A percentile compares a stretch with the other conserved stretches of the same genome.
Evolutionary conservation across 2,888 invertebrate species (phyloP).

Genomic region (Prenolepis imparis): DNA sequence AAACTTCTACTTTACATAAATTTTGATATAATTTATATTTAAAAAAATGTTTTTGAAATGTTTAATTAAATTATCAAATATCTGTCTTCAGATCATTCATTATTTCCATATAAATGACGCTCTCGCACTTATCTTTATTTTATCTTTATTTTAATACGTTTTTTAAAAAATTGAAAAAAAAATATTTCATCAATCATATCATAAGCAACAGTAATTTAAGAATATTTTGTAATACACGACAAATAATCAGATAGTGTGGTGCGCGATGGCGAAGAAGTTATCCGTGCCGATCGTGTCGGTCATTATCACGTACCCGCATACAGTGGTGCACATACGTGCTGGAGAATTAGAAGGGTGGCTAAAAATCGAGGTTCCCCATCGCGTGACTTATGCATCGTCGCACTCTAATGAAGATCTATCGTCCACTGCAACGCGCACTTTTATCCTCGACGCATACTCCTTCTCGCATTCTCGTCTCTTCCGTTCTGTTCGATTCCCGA

Average conservation of each 20-base stretch:
- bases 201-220: not conserved
- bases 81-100: not conserved
- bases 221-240: not conserved
- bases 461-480: constrained; percentile 19
- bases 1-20: not conserved
- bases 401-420: constrained; percentile 83
- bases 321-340: constrained; percentile 77
- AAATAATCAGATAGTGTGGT: not conserved
- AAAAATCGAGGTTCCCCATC: constrained; percentile 77
- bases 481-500: constrained; percentile 2
- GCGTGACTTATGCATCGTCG: constrained; percentile 81
- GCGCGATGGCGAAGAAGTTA: constrained; percentile 30
- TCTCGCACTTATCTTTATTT: not conserved
- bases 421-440: constrained; percentile 62
- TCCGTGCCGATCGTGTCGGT: constrained; percentile 51
- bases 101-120: not conserved
- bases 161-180: not conserved
- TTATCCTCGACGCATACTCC: constrained; percentile 56
- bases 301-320: constrained; percentile 68
- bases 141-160: not conserved
- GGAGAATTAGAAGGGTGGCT: constrained; percentile 82
- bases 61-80: not conserved
- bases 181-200: not conserved
- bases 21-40: not conserved
- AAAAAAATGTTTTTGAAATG: not conserved